A percentile compares a stretch with the other conserved stretches of the same genome.
These are phyloP conservation scores for Anguilla japonica DNA, from an alignment of 2,113 vertebrate genomes.

Conservation along the genomic window DNA sequence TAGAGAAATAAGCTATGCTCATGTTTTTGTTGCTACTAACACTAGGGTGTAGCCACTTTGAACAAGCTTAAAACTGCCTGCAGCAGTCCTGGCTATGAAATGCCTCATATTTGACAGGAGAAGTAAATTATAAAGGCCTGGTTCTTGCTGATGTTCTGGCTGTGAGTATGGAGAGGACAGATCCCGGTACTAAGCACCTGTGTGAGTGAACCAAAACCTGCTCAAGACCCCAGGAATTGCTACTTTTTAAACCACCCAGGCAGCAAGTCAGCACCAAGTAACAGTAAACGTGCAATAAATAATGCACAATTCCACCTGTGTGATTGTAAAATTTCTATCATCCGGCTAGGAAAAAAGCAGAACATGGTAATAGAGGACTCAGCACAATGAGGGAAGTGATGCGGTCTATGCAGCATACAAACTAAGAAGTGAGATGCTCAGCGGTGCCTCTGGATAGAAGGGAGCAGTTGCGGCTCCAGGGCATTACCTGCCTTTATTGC, in stretches of 20 bases:
- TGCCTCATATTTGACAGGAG: not conserved
- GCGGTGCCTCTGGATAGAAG: not conserved
- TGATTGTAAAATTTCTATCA: not conserved
- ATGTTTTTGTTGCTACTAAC: not conserved
- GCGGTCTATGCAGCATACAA: not conserved
- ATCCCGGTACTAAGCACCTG: not conserved
- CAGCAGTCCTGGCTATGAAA: not conserved
- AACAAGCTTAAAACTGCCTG: not conserved
- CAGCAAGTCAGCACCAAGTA: not conserved
- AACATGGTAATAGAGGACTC: not conserved
- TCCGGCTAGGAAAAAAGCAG: not conserved
- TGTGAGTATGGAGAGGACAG: not conserved
- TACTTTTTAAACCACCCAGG: not conserved
- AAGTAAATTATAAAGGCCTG: not conserved
- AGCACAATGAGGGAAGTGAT: not conserved
- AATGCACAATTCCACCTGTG: not conserved
- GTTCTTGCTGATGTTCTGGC: not conserved
- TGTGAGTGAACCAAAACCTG: not conserved
- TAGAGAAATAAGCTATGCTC: not conserved
- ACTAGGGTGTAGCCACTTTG: no score
- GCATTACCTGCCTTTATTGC: not conserved
- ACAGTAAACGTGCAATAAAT: not conserved
- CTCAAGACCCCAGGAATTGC: not conserved
- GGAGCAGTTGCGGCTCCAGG: not conserved
- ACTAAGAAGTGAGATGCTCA: not conserved